Conservation (phyloP, 2,888 invertebrate genomes). For the Pasiphila rectangulata region DNA sequence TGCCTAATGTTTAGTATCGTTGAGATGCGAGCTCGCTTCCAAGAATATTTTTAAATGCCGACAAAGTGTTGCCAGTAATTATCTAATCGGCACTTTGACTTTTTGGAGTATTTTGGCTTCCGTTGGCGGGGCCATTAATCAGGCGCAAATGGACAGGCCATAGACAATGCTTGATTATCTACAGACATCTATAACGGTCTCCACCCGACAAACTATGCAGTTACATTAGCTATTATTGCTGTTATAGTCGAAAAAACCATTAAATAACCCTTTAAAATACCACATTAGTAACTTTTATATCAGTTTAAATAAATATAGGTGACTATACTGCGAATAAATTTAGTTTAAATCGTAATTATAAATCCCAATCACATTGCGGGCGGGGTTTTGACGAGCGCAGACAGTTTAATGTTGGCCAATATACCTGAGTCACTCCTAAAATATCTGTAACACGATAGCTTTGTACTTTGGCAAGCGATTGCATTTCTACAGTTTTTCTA, state of each 20-base stretch:
- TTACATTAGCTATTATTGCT: slow-evolving; percentile 22
- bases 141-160: slow-evolving; percentile 48
- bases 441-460: slow-evolving; percentile 14
- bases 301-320: slow-evolving; percentile 10
- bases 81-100: slow-evolving; percentile 71
- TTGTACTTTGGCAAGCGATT: slow-evolving; percentile 5
- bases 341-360: slow-evolving; percentile 15
- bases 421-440: slow-evolving; percentile 13
- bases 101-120: slow-evolving; percentile 74
- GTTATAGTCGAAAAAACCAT: slow-evolving; percentile 18
- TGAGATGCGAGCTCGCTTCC: slow-evolving; percentile 42
- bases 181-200: slow-evolving; percentile 24
- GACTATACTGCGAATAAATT: slow-evolving; percentile 16
- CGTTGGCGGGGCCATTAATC: slow-evolving; percentile 70
- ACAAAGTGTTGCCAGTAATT: slow-evolving; percentile 66
- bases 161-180: slow-evolving; percentile 34
- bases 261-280: slow-evolving; percentile 20
- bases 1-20: slow-evolving; percentile 53
- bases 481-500: neutral
- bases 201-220: slow-evolving; percentile 14
- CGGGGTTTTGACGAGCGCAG: slow-evolving; percentile 8
- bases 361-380: slow-evolving; percentile 6
- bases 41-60: slow-evolving; percentile 54
- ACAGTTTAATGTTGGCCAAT: slow-evolving; percentile 15
- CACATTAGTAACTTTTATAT: slow-evolving; percentile 19